phyloP scores from a whole-genome alignment of 2,797 vertebrate species.

The Carduelis carduelis region DNA sequence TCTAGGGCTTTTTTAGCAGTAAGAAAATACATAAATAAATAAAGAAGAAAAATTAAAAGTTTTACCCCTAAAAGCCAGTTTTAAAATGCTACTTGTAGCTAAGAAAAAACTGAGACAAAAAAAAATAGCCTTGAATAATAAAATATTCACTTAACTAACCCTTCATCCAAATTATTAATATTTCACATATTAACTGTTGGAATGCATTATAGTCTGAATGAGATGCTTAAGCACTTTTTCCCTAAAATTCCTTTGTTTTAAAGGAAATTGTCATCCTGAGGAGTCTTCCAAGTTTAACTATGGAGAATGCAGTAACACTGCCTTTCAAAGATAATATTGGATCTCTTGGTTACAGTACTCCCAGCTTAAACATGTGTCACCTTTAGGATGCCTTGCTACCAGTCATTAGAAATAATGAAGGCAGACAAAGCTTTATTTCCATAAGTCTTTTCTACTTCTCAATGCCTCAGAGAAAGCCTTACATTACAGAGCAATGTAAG shows the following conservation, averaged over 20 bases:
- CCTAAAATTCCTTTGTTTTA: not conserved
- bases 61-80: not conserved
- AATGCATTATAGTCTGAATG: not conserved
- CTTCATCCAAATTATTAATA: not conserved
- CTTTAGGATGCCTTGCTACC: slow-evolving; percentile 20
- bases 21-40: not conserved
- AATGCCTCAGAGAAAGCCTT: slow-evolving; percentile 7
- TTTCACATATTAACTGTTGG: not conserved
- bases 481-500: slow-evolving; percentile 1
- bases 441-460: slow-evolving; percentile 20
- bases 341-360: not conserved
- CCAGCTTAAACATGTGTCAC: not conserved
- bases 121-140: not conserved
- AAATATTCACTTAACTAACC: not conserved
- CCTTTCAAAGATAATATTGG: not conserved
- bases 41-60: not conserved
- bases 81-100: not conserved
- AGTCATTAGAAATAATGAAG: slow-evolving; percentile 30
- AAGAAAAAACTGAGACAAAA: not conserved
- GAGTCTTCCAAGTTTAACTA: not conserved
- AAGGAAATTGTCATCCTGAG: not conserved
- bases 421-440: slow-evolving; percentile 42
- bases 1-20: not conserved
- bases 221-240: not conserved
- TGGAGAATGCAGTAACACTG: not conserved